Evolutionary conservation across 2,888 invertebrate genomes (phyloP), one percentile per base, ranked within the genome.

Genomic region (Euproctis similis): DNA sequence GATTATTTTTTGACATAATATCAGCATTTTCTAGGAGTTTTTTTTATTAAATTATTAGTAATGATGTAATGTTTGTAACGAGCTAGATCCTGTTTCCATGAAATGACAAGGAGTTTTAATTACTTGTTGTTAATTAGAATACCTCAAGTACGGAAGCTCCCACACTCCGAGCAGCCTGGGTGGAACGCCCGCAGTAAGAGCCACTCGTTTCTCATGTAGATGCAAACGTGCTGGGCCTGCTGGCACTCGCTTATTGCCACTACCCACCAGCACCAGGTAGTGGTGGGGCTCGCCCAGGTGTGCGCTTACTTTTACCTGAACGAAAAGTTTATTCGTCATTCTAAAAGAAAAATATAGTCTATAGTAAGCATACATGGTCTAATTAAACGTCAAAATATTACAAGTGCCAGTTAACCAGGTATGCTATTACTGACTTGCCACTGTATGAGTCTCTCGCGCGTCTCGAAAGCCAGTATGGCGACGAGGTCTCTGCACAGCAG

Each of bases 401-500:
- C n/a, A n/a, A n/a, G n/a, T n/a, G n/a, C n/a, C n/a, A n/a, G n/a
- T n/a, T n/a, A n/a, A n/a, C n/a, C n/a, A n/a, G n/a, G n/a, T n/a
- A n/a, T n/a, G n/a, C n/a, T n/a, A n/a, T n/a, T n/a, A n/a, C 21
- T 9, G 3, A 7, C 21, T 86, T 95, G 94, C 95, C 96, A 96
- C 77, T 95, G 94, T 64, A 95, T 92, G 51, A 96, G 88, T 17
- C 92, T 85, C 76, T 96, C 95, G 41, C 95, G 85, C 34, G 92
- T 92, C 69, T 95, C 94, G 71, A 96, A 95, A 10, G 95, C 95
- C 41, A 96, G 86, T 19, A 95, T 89, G 24, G 93, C 92, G 29
- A 91, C 91, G 42, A 93, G 90, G 69, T 95, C 94, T 53, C 92
- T 90, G 71, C 95, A 95, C 46, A 96, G 14, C 88, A 50, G 91